Base-by-base conservation (phyloP, 1,140 invertebrate genomes). In the Drosophila sp. region DNA sequence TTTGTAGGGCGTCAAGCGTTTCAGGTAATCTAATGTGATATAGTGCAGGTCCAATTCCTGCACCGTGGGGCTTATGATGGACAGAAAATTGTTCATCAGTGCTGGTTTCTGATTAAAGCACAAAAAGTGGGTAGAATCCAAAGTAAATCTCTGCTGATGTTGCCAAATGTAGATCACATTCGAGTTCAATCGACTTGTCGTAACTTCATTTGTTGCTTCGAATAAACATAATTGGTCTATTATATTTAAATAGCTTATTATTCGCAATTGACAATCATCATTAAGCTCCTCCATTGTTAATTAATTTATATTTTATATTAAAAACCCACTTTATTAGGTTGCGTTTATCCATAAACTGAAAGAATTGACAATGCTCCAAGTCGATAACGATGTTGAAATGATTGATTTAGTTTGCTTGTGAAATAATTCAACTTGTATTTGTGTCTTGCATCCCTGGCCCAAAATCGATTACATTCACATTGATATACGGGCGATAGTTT, bases 251-350 rank as follows among this genome's bases (percentile, higher is more conserved):
- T 51, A 27, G 4, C 8, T 27, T 2, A 69, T 41, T 8, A 69
- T 53, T 0, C 11, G 4, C 36, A 61, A 11, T 14, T 69, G 65
- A 14, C 56, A 51, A 51, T 69, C 65, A 11, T 71, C 59, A 16
- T 46, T 64, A 0, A 70, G 59, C 7, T 11, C 6, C 2, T 61
- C 65, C 16, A 69, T 38, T 38, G n/a, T n/a, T n/a, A 21, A 21
- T 38, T 38, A 11, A 13, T 38, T 13, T n/a, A 38, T 13, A 38
- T 13, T 38, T 13, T 13, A 13, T 38, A n/a, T 4, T 0, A 11
- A 38, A 38, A 13, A 38, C n/a, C 1, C 4, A 4, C 11, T n/a
- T 38, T 5, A 38, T 4, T 9, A n/a, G 11, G 11, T 13, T 13
- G 3, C n/a, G 34, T 38, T 13, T 9, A 3, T n/a, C 6, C 11